Conservation (phyloP, 2,113 vertebrate species). For the Antechinus stuartii region DNA sequence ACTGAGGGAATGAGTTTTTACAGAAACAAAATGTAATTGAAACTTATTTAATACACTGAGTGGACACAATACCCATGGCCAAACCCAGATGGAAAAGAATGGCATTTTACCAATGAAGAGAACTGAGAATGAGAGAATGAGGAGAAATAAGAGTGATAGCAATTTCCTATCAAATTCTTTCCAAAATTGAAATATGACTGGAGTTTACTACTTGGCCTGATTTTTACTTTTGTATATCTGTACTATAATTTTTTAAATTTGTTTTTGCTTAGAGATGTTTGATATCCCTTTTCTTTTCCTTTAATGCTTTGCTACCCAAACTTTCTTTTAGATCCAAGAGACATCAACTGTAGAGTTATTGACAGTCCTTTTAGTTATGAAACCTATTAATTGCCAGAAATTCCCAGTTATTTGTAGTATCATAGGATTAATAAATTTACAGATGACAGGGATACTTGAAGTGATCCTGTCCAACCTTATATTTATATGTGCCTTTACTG, state of each 20-base stretch:
- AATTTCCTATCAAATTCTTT: background rate
- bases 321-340: background rate
- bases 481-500: background rate
- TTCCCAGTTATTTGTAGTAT: background rate
- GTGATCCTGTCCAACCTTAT: background rate
- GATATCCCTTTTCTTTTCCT: background rate
- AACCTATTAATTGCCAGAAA: background rate
- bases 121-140: background rate
- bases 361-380: background rate
- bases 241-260: background rate
- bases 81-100: background rate
- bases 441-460: background rate
- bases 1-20: background rate
- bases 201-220: background rate
- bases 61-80: background rate
- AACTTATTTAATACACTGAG: background rate
- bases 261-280: background rate
- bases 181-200: background rate
- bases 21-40: conserved; percentile 34
- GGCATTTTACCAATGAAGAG: background rate
- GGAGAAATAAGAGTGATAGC: background rate
- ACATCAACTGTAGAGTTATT: background rate
- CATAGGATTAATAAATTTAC: background rate
- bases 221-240: background rate
- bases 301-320: background rate